A percentile compares a stretch with the other conserved stretches of the same genome.
Evolutionary conservation across 2,113 vertebrate species (phyloP).

Genomic region (Myxocyprinus asiaticus): DNA sequence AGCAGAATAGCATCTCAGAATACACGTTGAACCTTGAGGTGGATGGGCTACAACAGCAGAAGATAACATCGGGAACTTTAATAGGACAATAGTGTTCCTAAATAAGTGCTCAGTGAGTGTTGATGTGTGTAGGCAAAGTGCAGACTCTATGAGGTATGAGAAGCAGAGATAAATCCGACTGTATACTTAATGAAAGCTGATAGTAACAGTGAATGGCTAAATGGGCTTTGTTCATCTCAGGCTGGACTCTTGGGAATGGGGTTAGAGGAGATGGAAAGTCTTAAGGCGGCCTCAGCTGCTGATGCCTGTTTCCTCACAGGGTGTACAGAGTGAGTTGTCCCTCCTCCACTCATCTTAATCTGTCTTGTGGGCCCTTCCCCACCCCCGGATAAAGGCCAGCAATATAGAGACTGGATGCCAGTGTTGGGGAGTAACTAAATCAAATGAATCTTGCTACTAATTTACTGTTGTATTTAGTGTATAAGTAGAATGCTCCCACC

Average conservation of each 20-base stretch:
- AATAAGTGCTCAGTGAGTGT: too few relatives aligned
- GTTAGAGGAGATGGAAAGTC: conserved; percentile 29
- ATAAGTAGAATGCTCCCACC: too few relatives aligned
- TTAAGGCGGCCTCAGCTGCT: conserved; percentile 65
- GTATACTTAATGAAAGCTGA: conserved; percentile 19
- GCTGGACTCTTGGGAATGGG: conserved; percentile 1
- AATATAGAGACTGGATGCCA: conserved; percentile 53
- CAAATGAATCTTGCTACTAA: too few relatives aligned
- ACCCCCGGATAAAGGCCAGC: conserved; percentile 57
- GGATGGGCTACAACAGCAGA: too few relatives aligned
- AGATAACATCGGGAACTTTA: too few relatives aligned
- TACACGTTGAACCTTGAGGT: too few relatives aligned
- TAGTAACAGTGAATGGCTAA: conserved; percentile 13
- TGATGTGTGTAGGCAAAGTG: not conserved
- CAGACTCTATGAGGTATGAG: not conserved
- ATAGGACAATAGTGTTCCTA: too few relatives aligned
- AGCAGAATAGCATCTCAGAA: too few relatives aligned
- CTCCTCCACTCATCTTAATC: conserved; percentile 74
- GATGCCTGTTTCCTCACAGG: conserved; percentile 68
- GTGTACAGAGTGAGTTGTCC: conserved; percentile 61
- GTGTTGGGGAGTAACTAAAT: too few relatives aligned
- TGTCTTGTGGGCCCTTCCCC: conserved; percentile 59
- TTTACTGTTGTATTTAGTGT: too few relatives aligned
- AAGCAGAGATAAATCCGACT: not conserved
- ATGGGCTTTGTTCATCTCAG: conserved; percentile 26